phyloP scores from a whole-genome alignment of 2,888 invertebrate genomes.

The Conchocele bisecta region DNA sequence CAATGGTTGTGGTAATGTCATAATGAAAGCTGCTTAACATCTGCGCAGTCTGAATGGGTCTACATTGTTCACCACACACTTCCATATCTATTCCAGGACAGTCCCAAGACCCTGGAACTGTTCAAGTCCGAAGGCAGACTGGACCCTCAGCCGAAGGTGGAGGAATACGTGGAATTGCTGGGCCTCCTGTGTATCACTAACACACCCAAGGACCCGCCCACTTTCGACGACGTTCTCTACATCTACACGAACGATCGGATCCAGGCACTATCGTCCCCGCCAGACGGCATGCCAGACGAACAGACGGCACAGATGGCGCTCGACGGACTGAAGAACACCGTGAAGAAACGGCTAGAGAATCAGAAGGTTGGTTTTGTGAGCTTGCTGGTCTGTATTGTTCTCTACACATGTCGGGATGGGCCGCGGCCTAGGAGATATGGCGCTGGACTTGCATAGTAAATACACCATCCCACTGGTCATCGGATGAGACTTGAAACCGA shows the following conservation, averaged over 20 bases:
- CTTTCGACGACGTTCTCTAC: slow-evolving; percentile 60
- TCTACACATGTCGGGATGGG: too few species aligned
- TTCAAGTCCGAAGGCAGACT: slow-evolving; percentile 62
- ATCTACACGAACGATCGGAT: slow-evolving; percentile 69
- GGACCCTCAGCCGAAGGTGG: slow-evolving; percentile 60
- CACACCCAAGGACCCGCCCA: slow-evolving; percentile 51
- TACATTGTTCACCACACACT: too few species aligned
- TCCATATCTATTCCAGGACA: too few species aligned
- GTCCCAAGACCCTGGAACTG: slow-evolving; percentile 37
- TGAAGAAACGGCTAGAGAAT: slow-evolving; percentile 40
- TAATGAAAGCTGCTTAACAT: too few species aligned
- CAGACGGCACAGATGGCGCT: slow-evolving; percentile 33
- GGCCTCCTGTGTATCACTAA: slow-evolving; percentile 60
- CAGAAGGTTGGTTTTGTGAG: slow-evolving; percentile 66
- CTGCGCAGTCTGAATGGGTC: too few species aligned
- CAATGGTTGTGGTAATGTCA: too few species aligned
- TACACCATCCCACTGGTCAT: too few species aligned
- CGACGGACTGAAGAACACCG: slow-evolving; percentile 24
- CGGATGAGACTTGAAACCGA: too few species aligned
- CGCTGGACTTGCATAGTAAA: too few species aligned
- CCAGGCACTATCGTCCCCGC: slow-evolving; percentile 28
- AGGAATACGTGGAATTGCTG: slow-evolving; percentile 72
- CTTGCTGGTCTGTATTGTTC: slow-evolving; percentile 48
- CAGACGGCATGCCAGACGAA: slow-evolving; percentile 25
- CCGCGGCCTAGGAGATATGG: too few species aligned